Evolutionary conservation across 2,797 vertebrate genomes (phyloP).

Genomic region (Avahi laniger): DNA sequence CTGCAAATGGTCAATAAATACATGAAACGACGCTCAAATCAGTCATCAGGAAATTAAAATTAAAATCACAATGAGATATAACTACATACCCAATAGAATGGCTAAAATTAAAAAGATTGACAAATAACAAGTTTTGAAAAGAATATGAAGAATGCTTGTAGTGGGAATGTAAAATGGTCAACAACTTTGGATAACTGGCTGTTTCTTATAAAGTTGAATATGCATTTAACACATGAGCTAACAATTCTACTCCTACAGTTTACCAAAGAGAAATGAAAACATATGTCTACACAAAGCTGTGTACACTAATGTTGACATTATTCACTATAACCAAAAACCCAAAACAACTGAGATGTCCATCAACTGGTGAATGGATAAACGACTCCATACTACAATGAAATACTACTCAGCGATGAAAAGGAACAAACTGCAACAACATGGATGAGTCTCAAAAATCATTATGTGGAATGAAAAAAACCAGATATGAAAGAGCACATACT

Average conservation of each 20-base stretch:
- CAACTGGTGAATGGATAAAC: neutral
- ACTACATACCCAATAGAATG: neutral
- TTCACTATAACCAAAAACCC: neutral
- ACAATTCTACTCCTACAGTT: neutral
- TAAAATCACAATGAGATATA: neutral
- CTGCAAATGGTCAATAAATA: neutral
- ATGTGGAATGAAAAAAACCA: neutral
- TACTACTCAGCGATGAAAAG: neutral
- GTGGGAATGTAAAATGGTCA: neutral
- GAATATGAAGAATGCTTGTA: neutral
- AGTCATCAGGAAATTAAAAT: neutral
- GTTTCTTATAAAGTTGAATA: conserved; percentile 1
- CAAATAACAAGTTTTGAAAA: neutral
- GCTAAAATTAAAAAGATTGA: neutral
- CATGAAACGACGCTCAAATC: neutral
- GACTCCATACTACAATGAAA: neutral
- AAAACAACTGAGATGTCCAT: neutral
- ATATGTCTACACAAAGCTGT: neutral
- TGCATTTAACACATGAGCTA: neutral
- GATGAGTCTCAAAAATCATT: neutral
- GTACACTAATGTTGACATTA: neutral
- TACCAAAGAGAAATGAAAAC: neutral
- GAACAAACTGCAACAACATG: neutral
- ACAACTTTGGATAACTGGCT: neutral
- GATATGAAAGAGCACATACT: neutral